phyloP scores from a whole-genome alignment of 2,888 invertebrate genomes.

The Lycaena phlaeas region DNA sequence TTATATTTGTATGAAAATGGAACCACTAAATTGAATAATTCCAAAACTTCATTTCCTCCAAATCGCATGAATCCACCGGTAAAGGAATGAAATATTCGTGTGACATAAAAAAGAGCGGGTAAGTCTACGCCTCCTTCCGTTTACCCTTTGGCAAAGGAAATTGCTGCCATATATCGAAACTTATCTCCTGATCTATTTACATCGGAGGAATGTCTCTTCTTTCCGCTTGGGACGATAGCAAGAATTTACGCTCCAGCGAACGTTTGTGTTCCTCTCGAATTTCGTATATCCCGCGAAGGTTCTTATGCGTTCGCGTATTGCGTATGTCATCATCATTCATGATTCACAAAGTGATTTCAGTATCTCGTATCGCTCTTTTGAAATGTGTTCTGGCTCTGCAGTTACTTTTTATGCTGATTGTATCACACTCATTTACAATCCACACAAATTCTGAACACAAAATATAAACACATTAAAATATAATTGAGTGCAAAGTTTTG shows the following conservation, averaged over 20 bases:
- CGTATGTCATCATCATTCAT: too few relatives aligned
- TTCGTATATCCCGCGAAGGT: too few relatives aligned
- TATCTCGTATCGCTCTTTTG: too few relatives aligned
- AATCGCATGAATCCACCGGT: conserved; percentile 9
- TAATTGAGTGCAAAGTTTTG: too few relatives aligned
- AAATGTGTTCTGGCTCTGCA: too few relatives aligned
- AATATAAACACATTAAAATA: too few relatives aligned
- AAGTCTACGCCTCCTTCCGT: conserved; percentile 39
- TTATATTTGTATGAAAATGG: not conserved
- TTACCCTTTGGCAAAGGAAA: conserved; percentile 53
- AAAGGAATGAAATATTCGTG: conserved; percentile 30
- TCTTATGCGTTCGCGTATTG: too few relatives aligned
- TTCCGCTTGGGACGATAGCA: conserved; percentile 7
- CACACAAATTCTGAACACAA: too few relatives aligned
- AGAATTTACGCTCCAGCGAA: not conserved
- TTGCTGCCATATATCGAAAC: conserved; percentile 58
- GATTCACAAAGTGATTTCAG: too few relatives aligned
- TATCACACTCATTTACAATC: too few relatives aligned
- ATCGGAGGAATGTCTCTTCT: conserved; percentile 29
- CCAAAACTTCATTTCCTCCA: conserved; percentile 3
- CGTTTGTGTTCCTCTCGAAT: too few relatives aligned
- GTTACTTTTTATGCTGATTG: too few relatives aligned
- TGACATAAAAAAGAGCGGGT: conserved; percentile 38
- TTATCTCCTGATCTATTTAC: conserved; percentile 62
- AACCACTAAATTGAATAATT: not conserved